Evolutionary conservation across 1,140 invertebrate species (phyloP), one percentile per base, ranked within the genome.

Genomic region (Thrips palmi): DNA sequence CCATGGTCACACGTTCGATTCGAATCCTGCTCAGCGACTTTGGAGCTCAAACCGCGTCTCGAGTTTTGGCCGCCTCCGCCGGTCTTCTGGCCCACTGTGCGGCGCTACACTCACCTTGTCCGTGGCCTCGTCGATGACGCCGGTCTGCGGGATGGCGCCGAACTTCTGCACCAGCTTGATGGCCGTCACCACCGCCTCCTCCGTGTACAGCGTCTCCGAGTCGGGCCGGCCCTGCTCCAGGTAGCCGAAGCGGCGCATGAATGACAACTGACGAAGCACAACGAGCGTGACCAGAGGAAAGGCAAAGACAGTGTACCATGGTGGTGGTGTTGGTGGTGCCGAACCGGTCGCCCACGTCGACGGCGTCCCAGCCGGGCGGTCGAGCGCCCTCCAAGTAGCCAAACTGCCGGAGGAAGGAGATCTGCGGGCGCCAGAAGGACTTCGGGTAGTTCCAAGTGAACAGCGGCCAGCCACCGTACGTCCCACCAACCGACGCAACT

Each of bases 221-320:
- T 60, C 57, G 4, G 53, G 45, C 15, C 51, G 45, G 4, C 48
- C 58, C 3, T 45, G 50, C 11, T 57, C 47, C 15, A 74, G 47
- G 52, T 77, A 77, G 17, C 73, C 72, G 57, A 65, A 77, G 40
- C 55, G 59, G 46, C 63, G 62, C 59, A 77, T 63, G 47, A 74
- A 77, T 15, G 56, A 52, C 29, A 71, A 39, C 73, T 76, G 40
- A 25, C 56, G 51, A 39, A 19, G 28, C 11, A 42, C 10, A 15
- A 7, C 30, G 6, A 15, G 14, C 30, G 17, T 32, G 7, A 8
- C 7, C 7, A 32, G 15, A n/a, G n/a, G n/a, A n/a, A n/a, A n/a
- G n/a, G n/a, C n/a, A n/a, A n/a, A n/a, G n/a, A n/a, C n/a, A n/a
- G n/a, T n/a, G n/a, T n/a, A n/a, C n/a, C n/a, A n/a, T n/a, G n/a